Percentiles rank a stretch among this genome's conserved stretches.
Evolutionary conservation across 2,888 invertebrate genomes (phyloP).

Genomic region (Tanypteryx hageni): DNA sequence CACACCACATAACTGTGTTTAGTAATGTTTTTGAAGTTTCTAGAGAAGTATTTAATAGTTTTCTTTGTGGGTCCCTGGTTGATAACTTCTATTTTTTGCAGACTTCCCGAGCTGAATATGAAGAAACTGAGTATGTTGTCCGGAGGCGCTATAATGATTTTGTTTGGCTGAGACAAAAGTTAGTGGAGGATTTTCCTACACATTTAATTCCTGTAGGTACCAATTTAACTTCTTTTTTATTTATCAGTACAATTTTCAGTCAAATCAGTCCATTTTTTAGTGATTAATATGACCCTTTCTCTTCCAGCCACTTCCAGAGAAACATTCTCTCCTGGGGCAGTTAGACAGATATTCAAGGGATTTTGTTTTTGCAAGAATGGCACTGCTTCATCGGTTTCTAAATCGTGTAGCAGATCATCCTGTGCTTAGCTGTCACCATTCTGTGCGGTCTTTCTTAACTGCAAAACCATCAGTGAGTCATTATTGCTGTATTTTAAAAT

Average conservation of each 20-base stretch:
- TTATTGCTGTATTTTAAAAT: background rate
- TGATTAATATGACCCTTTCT: slow-evolving; percentile 70
- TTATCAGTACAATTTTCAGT: background rate
- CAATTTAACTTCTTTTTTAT: slow-evolving; percentile 30
- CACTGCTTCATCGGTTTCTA: slow-evolving; percentile 81
- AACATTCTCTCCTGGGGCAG: slow-evolving; percentile 82
- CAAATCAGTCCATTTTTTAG: background rate
- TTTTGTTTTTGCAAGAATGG: slow-evolving; percentile 82
- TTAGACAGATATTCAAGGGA: slow-evolving; percentile 84
- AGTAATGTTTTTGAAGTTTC: too few species aligned
- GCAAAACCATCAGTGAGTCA: slow-evolving; percentile 80
- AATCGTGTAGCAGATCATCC: slow-evolving; percentile 83
- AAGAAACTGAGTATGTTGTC: slow-evolving; percentile 81
- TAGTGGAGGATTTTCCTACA: slow-evolving; percentile 81
- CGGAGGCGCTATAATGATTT: slow-evolving; percentile 85
- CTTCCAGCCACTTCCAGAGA: slow-evolving; percentile 82
- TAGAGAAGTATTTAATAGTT: too few species aligned
- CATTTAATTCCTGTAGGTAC: slow-evolving; percentile 83
- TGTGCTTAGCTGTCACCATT: slow-evolving; percentile 82
- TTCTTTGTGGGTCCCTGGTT: too few species aligned
- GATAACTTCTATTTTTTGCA: slow-evolving; percentile 70
- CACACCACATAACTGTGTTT: too few species aligned
- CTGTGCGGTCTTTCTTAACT: slow-evolving; percentile 82
- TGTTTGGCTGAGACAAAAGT: slow-evolving; percentile 81
- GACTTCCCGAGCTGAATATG: slow-evolving; percentile 81